Percentiles rank a stretch among this genome's conserved stretches.
phyloP scores from a whole-genome alignment of 2,888 invertebrate species.

The Drosophila meridiana region DNA sequence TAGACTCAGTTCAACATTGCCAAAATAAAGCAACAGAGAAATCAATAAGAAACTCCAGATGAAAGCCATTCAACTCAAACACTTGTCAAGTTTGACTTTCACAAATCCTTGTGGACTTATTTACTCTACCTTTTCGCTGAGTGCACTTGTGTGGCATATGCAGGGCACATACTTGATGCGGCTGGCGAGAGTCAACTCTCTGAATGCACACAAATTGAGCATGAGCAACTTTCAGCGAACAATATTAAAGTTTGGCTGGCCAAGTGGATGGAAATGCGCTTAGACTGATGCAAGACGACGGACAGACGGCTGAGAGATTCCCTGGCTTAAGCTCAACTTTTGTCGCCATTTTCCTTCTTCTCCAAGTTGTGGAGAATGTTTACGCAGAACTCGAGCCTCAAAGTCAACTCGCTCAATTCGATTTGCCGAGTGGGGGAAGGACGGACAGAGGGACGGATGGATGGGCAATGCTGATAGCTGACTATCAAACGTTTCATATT shows the following conservation, averaged over 20 bases:
- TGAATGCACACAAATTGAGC: conserved; percentile 18
- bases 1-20: neutral
- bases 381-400: conserved; percentile 44
- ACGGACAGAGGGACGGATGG: neutral
- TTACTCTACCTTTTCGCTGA: neutral
- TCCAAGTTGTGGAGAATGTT: conserved; percentile 35
- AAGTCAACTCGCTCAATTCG: conserved; percentile 6
- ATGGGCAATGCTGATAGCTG: conserved; percentile 2
- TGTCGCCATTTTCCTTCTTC: conserved; percentile 1
- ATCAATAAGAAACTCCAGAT: neutral
- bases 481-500: conserved; percentile 39
- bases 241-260: conserved; percentile 19
- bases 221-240: conserved; percentile 16
- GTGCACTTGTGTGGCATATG: conserved; percentile 17
- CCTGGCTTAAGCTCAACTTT: conserved; percentile 15
- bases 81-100: neutral
- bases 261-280: conserved; percentile 6
- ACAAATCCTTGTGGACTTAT: neutral
- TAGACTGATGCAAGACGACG: neutral
- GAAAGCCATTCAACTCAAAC: neutral
- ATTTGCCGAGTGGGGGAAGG: conserved; percentile 5
- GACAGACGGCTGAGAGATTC: conserved; percentile 8
- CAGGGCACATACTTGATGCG: neutral
- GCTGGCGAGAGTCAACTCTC: neutral
- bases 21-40: neutral